These are phyloP conservation scores for Diadegma fenestrale DNA, from an alignment of 2,888 invertebrate genomes.

Conservation along the genomic window DNA sequence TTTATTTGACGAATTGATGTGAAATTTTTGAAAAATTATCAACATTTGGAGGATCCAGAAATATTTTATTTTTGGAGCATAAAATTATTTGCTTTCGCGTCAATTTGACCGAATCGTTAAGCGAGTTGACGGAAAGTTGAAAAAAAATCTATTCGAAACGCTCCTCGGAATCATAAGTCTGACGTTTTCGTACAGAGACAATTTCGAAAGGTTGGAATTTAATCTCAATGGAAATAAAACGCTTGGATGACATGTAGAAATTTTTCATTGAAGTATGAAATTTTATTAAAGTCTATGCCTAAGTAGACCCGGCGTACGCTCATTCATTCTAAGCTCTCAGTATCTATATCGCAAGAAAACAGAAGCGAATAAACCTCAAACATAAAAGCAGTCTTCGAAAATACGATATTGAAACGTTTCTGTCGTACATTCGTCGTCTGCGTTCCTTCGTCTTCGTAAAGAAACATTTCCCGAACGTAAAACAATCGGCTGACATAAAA, in stretches of 20 bases:
- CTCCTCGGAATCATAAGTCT: neutral
- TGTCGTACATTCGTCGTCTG: neutral
- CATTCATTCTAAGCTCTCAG: neutral
- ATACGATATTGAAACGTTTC: neutral
- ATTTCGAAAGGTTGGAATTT: neutral
- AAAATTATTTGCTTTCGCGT: neutral
- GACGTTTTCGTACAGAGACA: neutral
- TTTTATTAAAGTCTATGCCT: slow-evolving; percentile 6
- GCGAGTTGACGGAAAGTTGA: neutral
- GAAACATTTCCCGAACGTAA: neutral
- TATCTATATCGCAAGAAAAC: neutral
- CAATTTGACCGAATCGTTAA: neutral
- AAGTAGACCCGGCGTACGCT: slow-evolving; percentile 9
- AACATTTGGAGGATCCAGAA: neutral
- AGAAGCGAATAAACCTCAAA: slow-evolving; percentile 7
- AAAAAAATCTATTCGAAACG: neutral
- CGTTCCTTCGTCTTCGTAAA: neutral
- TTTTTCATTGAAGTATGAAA: neutral
- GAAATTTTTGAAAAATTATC: neutral
- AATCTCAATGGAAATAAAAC: neutral
- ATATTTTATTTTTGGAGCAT: neutral
- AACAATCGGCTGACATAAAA: neutral
- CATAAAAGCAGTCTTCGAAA: slow-evolving; percentile 8
- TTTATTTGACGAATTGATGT: neutral
- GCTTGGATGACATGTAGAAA: neutral